phyloP scores from a whole-genome alignment of 2,113 vertebrate genomes.

The Formicarius rufipectus region DNA sequence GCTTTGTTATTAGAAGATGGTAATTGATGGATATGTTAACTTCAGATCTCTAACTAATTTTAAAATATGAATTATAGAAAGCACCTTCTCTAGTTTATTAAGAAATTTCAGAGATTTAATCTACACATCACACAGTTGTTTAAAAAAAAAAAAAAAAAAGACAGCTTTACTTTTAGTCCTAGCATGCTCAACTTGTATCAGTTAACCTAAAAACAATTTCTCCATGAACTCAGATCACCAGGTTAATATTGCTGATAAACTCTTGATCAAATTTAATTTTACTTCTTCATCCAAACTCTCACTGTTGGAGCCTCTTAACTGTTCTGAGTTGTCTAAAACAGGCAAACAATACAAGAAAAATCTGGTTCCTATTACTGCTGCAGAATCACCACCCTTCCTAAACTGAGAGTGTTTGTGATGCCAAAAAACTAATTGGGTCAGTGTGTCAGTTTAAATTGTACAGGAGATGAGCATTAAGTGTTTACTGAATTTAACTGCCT shows the following conservation, averaged over 20 bases:
- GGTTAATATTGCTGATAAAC: background rate
- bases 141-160: background rate
- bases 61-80: background rate
- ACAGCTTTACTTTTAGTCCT: background rate
- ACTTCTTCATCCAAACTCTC: background rate
- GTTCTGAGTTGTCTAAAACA: background rate
- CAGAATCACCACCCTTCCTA: background rate
- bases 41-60: background rate
- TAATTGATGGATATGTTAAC: background rate
- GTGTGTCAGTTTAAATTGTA: conserved; percentile 6
- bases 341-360: background rate
- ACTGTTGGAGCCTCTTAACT: background rate
- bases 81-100: background rate
- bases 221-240: background rate
- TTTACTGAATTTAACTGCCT: conserved; percentile 22
- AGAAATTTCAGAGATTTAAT: background rate
- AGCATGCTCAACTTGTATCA: background rate
- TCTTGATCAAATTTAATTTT: background rate
- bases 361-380: background rate
- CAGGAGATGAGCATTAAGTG: conserved; percentile 2
- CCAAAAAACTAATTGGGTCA: conserved; percentile 28
- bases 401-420: background rate
- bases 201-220: background rate
- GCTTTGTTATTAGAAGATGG: background rate
- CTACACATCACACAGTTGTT: background rate